A percentile compares a stretch with the other conserved stretches of the same genome.
Evolutionary conservation across 2,888 invertebrate species (phyloP).

Genomic region (Torymus texanus): DNA sequence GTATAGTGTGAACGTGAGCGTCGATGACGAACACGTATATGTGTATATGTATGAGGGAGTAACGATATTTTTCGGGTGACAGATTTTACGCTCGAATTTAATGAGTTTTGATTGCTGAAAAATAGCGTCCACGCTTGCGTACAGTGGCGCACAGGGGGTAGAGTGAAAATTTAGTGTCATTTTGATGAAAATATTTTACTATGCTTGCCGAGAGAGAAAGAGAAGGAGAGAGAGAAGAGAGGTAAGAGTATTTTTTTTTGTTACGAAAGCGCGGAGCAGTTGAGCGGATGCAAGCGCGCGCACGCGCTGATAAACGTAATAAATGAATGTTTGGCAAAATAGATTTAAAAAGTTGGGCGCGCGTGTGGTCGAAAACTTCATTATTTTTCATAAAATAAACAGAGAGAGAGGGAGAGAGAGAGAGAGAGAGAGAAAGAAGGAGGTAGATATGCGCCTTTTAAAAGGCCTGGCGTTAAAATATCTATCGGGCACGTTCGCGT

Average conservation of each 20-base stretch:
- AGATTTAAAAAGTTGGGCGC: slow-evolving; percentile 34
- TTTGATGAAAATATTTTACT: slow-evolving; percentile 26
- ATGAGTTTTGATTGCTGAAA: slow-evolving; percentile 52
- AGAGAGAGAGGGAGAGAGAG: background rate
- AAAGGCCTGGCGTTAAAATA: slow-evolving; percentile 18
- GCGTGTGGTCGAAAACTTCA: slow-evolving; percentile 17
- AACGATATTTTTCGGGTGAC: slow-evolving; percentile 1
- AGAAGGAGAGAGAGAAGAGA: background rate
- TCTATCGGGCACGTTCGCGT: slow-evolving; percentile 7
- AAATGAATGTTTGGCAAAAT: slow-evolving; percentile 45
- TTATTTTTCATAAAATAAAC: slow-evolving; percentile 32
- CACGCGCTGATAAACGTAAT: slow-evolving; percentile 28
- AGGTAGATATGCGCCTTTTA: background rate
- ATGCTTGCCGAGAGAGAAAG: background rate
- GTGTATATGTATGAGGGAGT: background rate
- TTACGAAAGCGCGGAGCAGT: slow-evolving; percentile 9
- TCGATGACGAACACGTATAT: background rate
- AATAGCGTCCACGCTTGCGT: background rate
- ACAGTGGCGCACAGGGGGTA: background rate
- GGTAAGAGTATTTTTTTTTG: background rate
- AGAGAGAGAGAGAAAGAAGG: background rate
- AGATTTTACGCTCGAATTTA: slow-evolving; percentile 38
- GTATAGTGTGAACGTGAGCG: background rate
- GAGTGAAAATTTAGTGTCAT: slow-evolving; percentile 26
- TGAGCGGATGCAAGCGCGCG: background rate